Evolutionary conservation across 2,797 vertebrate genomes (phyloP).

Genomic region (Phrynocephalus vlangalii): DNA sequence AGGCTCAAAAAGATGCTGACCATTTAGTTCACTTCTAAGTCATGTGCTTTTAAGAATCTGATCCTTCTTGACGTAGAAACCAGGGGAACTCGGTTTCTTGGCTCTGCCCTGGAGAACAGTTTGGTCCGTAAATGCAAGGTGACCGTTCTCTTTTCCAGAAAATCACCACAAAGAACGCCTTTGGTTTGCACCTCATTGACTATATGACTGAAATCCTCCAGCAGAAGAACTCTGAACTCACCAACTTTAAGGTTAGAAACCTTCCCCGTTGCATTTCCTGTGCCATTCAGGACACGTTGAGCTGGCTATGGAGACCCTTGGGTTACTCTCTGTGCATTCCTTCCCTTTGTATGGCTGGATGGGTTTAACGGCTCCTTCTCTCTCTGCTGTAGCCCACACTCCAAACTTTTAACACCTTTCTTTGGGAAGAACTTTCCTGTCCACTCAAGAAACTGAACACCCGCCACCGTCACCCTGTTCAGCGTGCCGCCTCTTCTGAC

Average conservation of each 20-base stretch:
- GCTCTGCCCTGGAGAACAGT: neutral
- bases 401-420: neutral
- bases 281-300: neutral
- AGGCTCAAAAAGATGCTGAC: too few relatives aligned
- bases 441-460: neutral
- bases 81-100: neutral
- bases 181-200: conserved; percentile 95
- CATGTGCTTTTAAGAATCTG: neutral
- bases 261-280: neutral
- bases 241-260: conserved; percentile 93
- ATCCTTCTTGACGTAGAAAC: neutral
- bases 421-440: neutral
- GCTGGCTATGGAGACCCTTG: neutral
- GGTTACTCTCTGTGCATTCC: neutral
- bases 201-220: conserved; percentile 95
- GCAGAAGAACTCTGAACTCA: conserved; percentile 88
- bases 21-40: neutral
- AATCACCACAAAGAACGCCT: conserved; percentile 97
- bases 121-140: neutral
- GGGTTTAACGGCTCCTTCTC: neutral
- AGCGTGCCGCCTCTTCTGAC: too few relatives aligned
- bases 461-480: too few relatives aligned
- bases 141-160: conserved; percentile 81
- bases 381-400: too few relatives aligned
- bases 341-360: neutral